Base-by-base conservation (phyloP, 2,113 vertebrate genomes). In the Catharus minimus region DNA sequence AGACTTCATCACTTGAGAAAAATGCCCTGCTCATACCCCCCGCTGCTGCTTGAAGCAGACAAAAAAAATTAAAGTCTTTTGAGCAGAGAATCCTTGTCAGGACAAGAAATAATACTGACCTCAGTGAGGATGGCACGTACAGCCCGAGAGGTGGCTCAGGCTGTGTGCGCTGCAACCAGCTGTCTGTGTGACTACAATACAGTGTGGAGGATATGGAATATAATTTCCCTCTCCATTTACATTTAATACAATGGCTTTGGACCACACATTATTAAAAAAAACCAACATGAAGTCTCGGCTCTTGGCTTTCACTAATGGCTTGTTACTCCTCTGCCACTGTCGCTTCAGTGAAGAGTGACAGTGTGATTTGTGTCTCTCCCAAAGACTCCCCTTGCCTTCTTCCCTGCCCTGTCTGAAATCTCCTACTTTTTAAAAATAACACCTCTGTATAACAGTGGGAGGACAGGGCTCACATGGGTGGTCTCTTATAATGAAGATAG, bases 21-120 rank as follows among this genome's bases (percentile, higher is more conserved):
- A 96, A 96, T 95, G 95, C 93, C 93, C 93, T 79, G 77, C 86
- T 93, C 90, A 36, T 90, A 79, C 94, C 96, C 95, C 96, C 96
- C 0, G 64, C 95, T 96, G 96, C 13, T 94, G 66, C 88, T 95
- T 76, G 90, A 79, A 93, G 88, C 92, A 93, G 95, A 91, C 90
- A 93, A 93, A 94, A 93, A 95, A 92, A 95, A 93, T 56, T 86
- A 27, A 96, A 95, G 66, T 68, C 95, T 94, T 95, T 95, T 94
- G 93, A 95, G 94, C 71, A 76, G 83, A 92, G 89, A 95, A 94
- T 88, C 94, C 88, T 90, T 96, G 94, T 95, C 94, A 94, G 82
- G 90, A 84, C 86, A 89, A 93, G 95, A 93, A 96, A 93, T 91
- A 93, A 86, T 33, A 90, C 89, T 87, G 96, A 94, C 66, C 92